These are phyloP conservation scores for Drosophila simulans DNA, from an alignment of 1,140 invertebrate genomes.

Conservation along the genomic window DNA sequence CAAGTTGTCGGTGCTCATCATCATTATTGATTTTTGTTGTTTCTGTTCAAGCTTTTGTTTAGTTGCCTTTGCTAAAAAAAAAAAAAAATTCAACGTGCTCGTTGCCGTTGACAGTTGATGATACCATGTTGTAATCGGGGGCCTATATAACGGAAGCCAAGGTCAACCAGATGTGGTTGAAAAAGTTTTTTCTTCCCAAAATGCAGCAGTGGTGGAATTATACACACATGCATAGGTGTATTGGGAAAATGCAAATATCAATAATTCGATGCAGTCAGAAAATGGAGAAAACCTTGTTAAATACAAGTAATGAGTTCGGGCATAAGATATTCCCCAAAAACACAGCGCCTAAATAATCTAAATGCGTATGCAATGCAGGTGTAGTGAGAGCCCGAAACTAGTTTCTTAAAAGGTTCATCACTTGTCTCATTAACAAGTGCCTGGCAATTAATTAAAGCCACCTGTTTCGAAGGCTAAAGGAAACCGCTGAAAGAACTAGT, in stretches of 20 bases:
- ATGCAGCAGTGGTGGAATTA: background rate
- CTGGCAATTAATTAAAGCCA: slow-evolving; percentile 24
- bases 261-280: background rate
- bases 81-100: slow-evolving; percentile 1
- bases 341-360: slow-evolving; percentile 7
- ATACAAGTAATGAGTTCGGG: background rate
- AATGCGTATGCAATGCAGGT: background rate
- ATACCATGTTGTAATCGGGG: slow-evolving; percentile 66
- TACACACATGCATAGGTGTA: background rate
- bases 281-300: background rate
- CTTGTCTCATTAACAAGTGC: slow-evolving; percentile 41
- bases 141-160: slow-evolving; percentile 73
- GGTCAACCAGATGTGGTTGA: slow-evolving; percentile 67
- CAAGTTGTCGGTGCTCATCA: slow-evolving; percentile 38
- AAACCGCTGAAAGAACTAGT: slow-evolving; percentile 21
- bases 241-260: too few relatives aligned
- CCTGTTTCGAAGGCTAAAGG: slow-evolving; percentile 25
- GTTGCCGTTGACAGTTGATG: slow-evolving; percentile 43
- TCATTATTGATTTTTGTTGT: slow-evolving; percentile 52
- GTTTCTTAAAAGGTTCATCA: slow-evolving; percentile 44
- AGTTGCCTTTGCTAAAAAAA: slow-evolving; percentile 33
- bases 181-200: background rate
- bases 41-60: slow-evolving; percentile 17
- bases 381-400: slow-evolving; percentile 11
- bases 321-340: too few relatives aligned